phyloP scores from a whole-genome alignment of 2,888 invertebrate genomes.

The Luperina testacea region DNA sequence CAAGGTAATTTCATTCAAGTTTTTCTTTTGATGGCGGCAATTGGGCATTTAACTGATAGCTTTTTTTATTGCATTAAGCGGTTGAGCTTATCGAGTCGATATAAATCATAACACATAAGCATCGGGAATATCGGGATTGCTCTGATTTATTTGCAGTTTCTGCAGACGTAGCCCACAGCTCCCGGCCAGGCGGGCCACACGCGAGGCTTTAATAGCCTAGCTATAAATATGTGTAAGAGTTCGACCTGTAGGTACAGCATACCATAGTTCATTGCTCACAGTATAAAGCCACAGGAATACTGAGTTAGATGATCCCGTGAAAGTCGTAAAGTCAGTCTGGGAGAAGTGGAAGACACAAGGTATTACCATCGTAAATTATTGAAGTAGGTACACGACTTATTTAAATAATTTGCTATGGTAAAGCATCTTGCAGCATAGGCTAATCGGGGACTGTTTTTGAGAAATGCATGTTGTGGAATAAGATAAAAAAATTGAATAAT shows the following conservation, averaged over 20 bases:
- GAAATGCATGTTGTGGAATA: background rate
- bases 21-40: background rate
- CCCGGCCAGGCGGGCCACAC: conserved; percentile 47
- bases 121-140: conserved; percentile 10
- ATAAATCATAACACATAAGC: conserved; percentile 9
- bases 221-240: conserved; percentile 49
- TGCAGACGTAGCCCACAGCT: conserved; percentile 19
- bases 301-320: conserved; percentile 3
- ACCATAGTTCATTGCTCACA: conserved; percentile 23
- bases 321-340: conserved; percentile 23
- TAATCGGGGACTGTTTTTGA: background rate
- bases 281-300: conserved; percentile 17
- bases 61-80: background rate
- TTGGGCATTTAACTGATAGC: background rate
- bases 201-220: conserved; percentile 46
- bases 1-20: conserved; percentile 12
- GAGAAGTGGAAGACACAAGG: background rate
- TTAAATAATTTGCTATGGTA: background rate
- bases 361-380: background rate
- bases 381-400: background rate
- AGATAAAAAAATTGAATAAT: background rate
- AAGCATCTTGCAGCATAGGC: background rate
- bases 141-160: conserved; percentile 49
- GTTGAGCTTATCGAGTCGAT: background rate
- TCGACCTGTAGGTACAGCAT: conserved; percentile 20